Base-by-base conservation (phyloP, 2,797 vertebrate species). In the Chaenodraco wilsoni region DNA sequence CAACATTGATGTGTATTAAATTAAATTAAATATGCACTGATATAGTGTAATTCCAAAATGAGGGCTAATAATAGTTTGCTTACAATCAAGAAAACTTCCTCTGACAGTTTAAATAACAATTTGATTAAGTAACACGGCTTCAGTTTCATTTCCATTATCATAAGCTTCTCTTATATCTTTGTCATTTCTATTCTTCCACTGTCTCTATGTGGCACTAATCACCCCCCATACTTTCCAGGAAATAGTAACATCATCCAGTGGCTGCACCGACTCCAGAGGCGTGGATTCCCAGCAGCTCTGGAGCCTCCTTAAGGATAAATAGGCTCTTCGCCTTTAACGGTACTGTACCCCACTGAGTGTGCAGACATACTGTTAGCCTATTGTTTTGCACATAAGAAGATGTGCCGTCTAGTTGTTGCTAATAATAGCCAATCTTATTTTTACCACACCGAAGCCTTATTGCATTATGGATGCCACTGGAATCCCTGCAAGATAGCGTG, bases 391-490 rank as follows among this genome's bases (percentile, higher is more conserved):
- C 61, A 46, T 23, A 65, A 55, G 70, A 87, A 78, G 62, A 91
- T 85, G 87, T 57, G 70, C 85, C 19, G 79, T 65, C 48, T 50
- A 1, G 68, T 63, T 15, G 81, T 9, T 61, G 81, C 89, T 87
- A 84, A 86, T 79, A 74, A 90, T 85, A 90, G 87, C 85, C 77
- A 0, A 3, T 78, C 70, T 72, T 71, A 49, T 87, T 86, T 74
- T 57, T 33, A 48, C 82, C 81, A 64, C 84, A 43, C 73, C 83
- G 82, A 69, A 85, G 84, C 85, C 89, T 88, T 76, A n/a, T 78
- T 90, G 90, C 91, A 84, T 93, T 88, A 91, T 91, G 89, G 84
- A 90, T 87, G 91, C 85, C 82, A 61, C 49, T 14, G 86, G 89
- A 80, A 49, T 89, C 85, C 87, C 86, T 80, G 79, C 83, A 8